Percentiles rank a stretch among this genome's conserved stretches.
Conservation (phyloP, 1,140 invertebrate genomes). For the Zeugodacus cucurbitae region DNA sequence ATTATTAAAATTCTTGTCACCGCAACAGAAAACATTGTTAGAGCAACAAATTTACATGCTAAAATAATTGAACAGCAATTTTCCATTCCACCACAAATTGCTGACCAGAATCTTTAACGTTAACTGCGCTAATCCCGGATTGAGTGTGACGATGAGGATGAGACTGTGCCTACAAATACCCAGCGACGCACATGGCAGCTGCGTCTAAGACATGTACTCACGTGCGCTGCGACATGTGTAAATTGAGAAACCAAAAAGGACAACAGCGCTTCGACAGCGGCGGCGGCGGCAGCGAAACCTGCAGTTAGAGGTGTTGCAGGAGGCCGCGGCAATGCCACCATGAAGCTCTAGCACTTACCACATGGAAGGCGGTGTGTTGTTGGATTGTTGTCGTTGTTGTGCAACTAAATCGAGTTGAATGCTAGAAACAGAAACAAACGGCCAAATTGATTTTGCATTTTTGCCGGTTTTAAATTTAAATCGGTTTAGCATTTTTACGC, state of each 20-base stretch:
- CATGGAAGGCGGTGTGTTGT: not conserved
- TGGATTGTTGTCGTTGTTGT: not conserved
- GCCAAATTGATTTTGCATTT: slow-evolving; percentile 39
- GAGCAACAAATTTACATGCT: slow-evolving; percentile 40
- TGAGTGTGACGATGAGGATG: not conserved
- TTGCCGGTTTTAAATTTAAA: slow-evolving; percentile 40
- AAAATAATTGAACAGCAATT: slow-evolving; percentile 43
- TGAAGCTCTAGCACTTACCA: not conserved
- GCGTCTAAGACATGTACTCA: not conserved
- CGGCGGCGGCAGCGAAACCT: not conserved
- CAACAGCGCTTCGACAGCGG: not conserved
- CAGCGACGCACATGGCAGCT: not conserved
- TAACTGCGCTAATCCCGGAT: slow-evolving; percentile 9
- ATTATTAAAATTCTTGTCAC: slow-evolving; percentile 38
- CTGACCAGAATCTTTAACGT: slow-evolving; percentile 33
- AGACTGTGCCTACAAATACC: not conserved
- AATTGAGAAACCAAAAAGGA: slow-evolving; percentile 38
- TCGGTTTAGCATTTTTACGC: slow-evolving; percentile 39
- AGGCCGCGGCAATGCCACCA: slow-evolving; percentile 19
- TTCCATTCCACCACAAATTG: slow-evolving; percentile 40
- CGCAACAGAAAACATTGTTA: slow-evolving; percentile 39
- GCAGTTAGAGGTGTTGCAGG: not conserved
- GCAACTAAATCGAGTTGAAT: slow-evolving; percentile 38
- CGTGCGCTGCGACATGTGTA: slow-evolving; percentile 26
- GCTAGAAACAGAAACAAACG: slow-evolving; percentile 35